Percentiles rank a stretch among this genome's conserved stretches.
These are phyloP conservation scores for Cercopithecus diana DNA, from an alignment of 2,797 vertebrate genomes.

Conservation along the genomic window DNA sequence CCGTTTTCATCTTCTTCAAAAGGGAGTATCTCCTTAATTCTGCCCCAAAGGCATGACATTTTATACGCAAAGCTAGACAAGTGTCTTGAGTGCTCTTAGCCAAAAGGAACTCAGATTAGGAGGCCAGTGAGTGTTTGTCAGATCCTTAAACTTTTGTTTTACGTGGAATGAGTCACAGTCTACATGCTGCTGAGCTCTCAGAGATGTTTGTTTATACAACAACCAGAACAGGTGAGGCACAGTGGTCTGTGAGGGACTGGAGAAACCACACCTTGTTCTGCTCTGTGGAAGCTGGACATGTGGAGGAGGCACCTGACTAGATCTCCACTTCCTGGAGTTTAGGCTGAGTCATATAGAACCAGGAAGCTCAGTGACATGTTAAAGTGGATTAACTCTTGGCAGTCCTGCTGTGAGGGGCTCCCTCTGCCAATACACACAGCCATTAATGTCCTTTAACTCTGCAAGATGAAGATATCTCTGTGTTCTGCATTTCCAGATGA, in stretches of 20 bases:
- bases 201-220: background rate
- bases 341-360: constrained; percentile 72
- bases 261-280: background rate
- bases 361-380: constrained; percentile 60
- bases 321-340: constrained; percentile 40
- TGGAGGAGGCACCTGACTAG: background rate
- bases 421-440: background rate
- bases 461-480: background rate
- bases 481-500: background rate
- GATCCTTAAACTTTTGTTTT: constrained; percentile 5
- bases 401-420: background rate
- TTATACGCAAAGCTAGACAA: background rate
- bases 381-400: constrained; percentile 63
- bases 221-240: background rate
- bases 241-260: background rate
- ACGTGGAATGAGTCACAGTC: background rate
- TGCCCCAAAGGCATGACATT: background rate
- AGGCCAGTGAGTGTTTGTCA: constrained; percentile 4
- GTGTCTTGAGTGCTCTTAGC: background rate
- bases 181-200: background rate
- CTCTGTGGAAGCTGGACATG: constrained; percentile 49
- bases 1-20: background rate
- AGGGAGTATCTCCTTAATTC: background rate
- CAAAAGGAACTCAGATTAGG: constrained; percentile 17
- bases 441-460: constrained; percentile 63